phyloP scores from a whole-genome alignment of 2,888 invertebrate genomes.

The Dastarcus helophoroides region DNA sequence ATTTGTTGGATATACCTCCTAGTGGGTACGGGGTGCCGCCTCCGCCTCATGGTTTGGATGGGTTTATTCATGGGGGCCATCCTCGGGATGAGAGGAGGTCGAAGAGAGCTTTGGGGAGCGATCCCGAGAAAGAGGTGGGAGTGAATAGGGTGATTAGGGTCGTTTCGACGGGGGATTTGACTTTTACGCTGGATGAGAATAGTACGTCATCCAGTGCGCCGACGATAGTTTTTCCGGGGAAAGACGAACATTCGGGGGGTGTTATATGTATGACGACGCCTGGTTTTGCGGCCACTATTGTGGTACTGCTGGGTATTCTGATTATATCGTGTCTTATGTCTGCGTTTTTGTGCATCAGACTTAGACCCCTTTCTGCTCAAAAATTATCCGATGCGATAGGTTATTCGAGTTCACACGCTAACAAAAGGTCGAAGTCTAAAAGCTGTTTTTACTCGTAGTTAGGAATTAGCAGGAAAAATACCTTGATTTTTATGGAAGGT shows the following conservation, averaged over 20 bases:
- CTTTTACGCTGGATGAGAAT: constrained; percentile 67
- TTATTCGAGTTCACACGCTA: constrained; percentile 15
- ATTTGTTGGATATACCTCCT: constrained; percentile 47
- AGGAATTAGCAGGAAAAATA: too few relatives aligned
- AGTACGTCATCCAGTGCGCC: constrained; percentile 45
- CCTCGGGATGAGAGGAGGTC: constrained; percentile 63
- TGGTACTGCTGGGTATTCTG: constrained; percentile 70
- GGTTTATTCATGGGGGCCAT: constrained; percentile 55
- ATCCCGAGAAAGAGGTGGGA: constrained; percentile 72
- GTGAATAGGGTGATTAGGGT: constrained; percentile 82
- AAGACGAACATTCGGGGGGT: constrained; percentile 43
- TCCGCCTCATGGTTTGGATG: constrained; percentile 47
- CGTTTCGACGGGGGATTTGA: constrained; percentile 81
- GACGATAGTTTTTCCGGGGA: constrained; percentile 61
- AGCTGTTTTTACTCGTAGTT: constrained; percentile 61
- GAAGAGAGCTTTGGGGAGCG: constrained; percentile 46
- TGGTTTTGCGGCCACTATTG: constrained; percentile 79
- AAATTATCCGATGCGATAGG: constrained; percentile 21
- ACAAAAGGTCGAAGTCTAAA: constrained; percentile 45
- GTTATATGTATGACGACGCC: constrained; percentile 90
- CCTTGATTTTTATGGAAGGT: constrained; percentile 13
- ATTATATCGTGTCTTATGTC: constrained; percentile 78
- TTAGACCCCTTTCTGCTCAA: constrained; percentile 55
- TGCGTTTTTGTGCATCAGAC: constrained; percentile 70
- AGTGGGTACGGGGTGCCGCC: constrained; percentile 47